phyloP scores from a whole-genome alignment of 2,888 invertebrate species.

The Drosophila mulleri region DNA sequence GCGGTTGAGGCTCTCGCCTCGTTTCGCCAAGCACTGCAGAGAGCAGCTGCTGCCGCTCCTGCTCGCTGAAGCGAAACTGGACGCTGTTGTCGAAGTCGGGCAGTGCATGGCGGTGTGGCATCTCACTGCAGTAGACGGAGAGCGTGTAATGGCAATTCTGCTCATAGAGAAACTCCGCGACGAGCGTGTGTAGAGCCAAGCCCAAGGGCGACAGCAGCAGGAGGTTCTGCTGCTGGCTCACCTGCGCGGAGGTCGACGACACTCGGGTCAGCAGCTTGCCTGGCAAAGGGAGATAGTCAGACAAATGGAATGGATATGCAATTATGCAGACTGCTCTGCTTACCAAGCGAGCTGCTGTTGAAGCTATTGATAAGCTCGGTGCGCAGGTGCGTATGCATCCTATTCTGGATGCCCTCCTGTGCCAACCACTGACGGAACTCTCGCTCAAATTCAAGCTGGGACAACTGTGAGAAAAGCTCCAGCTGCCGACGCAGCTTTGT shows the following conservation, averaged over 20 bases:
- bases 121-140: constrained; percentile 84
- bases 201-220: constrained; percentile 77
- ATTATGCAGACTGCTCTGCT: constrained; percentile 24
- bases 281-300: constrained; percentile 2
- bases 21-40: constrained; percentile 43
- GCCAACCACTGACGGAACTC: constrained; percentile 83
- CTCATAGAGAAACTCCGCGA: constrained; percentile 84
- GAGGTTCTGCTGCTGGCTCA: constrained; percentile 9
- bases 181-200: constrained; percentile 82
- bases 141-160: constrained; percentile 84
- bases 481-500: constrained; percentile 64
- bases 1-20: background rate
- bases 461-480: constrained; percentile 77
- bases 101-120: constrained; percentile 81
- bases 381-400: constrained; percentile 82
- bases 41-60: constrained; percentile 79
- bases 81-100: constrained; percentile 80
- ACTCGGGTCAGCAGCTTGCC: constrained; percentile 51
- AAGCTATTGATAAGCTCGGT: constrained; percentile 82
- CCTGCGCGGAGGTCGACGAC: constrained; percentile 13
- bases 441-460: constrained; percentile 82
- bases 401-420: constrained; percentile 81
- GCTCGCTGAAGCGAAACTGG: constrained; percentile 79
- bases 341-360: constrained; percentile 83
- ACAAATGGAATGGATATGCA: background rate